Percentiles rank a stretch among this genome's conserved stretches.
Conservation (phyloP, 2,888 invertebrate species). For the Drosophila cognata region DNA sequence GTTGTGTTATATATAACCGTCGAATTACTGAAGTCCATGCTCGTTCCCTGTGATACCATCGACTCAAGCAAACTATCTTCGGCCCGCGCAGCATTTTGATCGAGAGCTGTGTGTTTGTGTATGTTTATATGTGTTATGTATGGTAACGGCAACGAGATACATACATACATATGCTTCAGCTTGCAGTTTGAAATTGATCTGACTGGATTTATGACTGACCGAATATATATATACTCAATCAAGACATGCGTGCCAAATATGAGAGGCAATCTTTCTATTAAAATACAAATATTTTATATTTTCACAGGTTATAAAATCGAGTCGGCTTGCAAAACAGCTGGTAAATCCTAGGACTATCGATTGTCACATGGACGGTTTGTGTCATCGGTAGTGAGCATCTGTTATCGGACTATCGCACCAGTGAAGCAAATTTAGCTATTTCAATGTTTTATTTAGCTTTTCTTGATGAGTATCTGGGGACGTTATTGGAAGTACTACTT, state of each 20-base stretch:
- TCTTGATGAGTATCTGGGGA: background rate
- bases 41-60: slow-evolving; percentile 43
- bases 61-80: slow-evolving; percentile 27
- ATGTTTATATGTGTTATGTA: slow-evolving; percentile 8
- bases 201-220: slow-evolving; percentile 18
- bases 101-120: slow-evolving; percentile 5
- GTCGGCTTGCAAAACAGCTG: slow-evolving; percentile 40
- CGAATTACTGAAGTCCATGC: slow-evolving; percentile 35
- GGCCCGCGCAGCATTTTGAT: slow-evolving; percentile 48
- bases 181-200: slow-evolving; percentile 12
- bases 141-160: slow-evolving; percentile 16
- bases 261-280: slow-evolving; percentile 21
- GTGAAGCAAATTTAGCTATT: background rate
- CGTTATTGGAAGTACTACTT: background rate
- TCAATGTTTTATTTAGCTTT: background rate
- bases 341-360: slow-evolving; percentile 25
- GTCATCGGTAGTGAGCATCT: background rate
- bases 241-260: slow-evolving; percentile 5
- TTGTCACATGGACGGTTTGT: background rate
- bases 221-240: background rate
- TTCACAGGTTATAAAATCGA: slow-evolving; percentile 61
- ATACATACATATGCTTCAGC: slow-evolving; percentile 31
- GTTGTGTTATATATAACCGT: slow-evolving; percentile 32
- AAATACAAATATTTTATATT: slow-evolving; percentile 39
- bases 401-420: slow-evolving; percentile 1